Conservation (phyloP, 2,797 vertebrate genomes). For the Gambusia yucatana region DNA sequence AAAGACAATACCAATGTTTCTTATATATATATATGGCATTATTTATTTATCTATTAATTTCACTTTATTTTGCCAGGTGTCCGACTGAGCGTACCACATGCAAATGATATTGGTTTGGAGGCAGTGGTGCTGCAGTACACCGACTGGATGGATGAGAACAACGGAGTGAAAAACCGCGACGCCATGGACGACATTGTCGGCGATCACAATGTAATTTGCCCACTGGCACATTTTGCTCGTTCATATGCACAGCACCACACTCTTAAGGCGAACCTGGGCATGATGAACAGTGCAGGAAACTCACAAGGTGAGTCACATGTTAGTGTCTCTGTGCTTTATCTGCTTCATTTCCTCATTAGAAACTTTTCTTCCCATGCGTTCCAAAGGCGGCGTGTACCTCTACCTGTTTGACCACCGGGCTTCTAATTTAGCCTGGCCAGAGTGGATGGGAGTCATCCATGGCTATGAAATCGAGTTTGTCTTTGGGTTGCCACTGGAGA, state of each 20-base stretch:
- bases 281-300: conserved; percentile 71
- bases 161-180: conserved; percentile 87
- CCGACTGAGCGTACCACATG: conserved; percentile 89
- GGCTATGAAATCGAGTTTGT: conserved; percentile 97
- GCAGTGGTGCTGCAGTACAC: conserved; percentile 93
- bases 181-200: conserved; percentile 92
- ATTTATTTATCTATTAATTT: not conserved
- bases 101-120: conserved; percentile 90
- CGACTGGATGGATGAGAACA: conserved; percentile 92
- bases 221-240: conserved; percentile 86
- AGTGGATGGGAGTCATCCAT: conserved; percentile 97
- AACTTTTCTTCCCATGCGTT: not conserved
- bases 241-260: conserved; percentile 81
- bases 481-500: conserved; percentile 90
- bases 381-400: conserved; percentile 80
- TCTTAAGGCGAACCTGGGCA: conserved; percentile 62
- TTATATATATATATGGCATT: not conserved
- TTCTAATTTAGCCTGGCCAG: conserved; percentile 90
- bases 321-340: not conserved
- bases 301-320: conserved; percentile 62
- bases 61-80: conserved; percentile 72
- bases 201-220: conserved; percentile 93
- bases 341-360: not conserved
- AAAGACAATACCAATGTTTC: not conserved
- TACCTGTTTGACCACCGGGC: conserved; percentile 93